Conservation (phyloP, 1,140 invertebrate genomes). For the Agraylea sexmaculata region DNA sequence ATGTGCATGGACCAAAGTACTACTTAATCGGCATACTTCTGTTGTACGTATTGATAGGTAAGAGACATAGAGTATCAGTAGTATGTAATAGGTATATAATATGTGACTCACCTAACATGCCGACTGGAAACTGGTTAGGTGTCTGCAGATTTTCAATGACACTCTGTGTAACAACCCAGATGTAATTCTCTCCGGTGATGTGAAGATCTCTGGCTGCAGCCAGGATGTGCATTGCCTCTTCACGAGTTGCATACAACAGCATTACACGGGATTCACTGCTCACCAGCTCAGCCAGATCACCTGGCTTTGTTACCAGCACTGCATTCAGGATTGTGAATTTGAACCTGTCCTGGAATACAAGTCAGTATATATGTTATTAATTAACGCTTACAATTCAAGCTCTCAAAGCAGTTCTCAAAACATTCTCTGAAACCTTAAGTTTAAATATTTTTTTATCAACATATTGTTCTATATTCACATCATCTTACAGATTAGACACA, state of each 20-base stretch:
- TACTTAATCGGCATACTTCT: too few relatives aligned
- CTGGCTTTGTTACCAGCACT: slow-evolving; percentile 59
- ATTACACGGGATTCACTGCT: slow-evolving; percentile 88
- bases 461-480: too few relatives aligned
- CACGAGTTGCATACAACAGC: slow-evolving; percentile 80
- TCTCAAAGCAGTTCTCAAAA: too few relatives aligned
- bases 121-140: slow-evolving; percentile 77
- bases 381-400: too few relatives aligned
- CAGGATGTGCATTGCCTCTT: slow-evolving; percentile 78
- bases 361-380: too few relatives aligned
- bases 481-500: too few relatives aligned
- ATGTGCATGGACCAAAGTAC: too few relatives aligned
- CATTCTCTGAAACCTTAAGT: too few relatives aligned
- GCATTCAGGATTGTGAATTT: slow-evolving; percentile 81
- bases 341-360: slow-evolving; percentile 55
- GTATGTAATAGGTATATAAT: neutral
- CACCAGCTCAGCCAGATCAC: slow-evolving; percentile 59
- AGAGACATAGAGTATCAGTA: too few relatives aligned
- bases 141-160: slow-evolving; percentile 70
- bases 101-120: slow-evolving; percentile 75
- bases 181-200: slow-evolving; percentile 87
- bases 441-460: too few relatives aligned
- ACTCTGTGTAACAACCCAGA: slow-evolving; percentile 94
- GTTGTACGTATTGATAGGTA: too few relatives aligned
- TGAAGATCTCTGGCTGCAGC: slow-evolving; percentile 67